Conservation (phyloP, 2,797 vertebrate genomes). For the Anabacerthia variegaticeps region DNA sequence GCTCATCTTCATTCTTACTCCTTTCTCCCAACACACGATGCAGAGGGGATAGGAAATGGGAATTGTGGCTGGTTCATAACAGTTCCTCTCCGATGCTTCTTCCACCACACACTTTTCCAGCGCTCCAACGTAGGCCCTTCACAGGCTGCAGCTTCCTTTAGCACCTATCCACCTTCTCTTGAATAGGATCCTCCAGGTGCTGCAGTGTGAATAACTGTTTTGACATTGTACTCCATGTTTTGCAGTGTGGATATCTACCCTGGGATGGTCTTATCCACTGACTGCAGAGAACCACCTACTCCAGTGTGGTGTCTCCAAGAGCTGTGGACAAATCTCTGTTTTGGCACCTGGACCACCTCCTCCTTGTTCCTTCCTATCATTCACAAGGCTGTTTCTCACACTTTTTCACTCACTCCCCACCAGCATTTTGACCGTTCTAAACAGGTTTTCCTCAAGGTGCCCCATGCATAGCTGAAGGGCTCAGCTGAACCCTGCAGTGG, state of each 20-base stretch:
- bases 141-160: background rate
- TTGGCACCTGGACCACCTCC: background rate
- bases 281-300: background rate
- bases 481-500: too few species aligned
- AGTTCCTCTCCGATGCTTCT: background rate
- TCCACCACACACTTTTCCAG: background rate
- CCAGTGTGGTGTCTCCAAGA: background rate
- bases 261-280: background rate
- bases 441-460: rapidly evolving
- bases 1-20: background rate
- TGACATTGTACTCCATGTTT: background rate
- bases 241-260: background rate
- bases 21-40: background rate
- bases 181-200: background rate
- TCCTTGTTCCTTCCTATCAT: background rate
- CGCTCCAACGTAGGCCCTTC: rapidly evolving
- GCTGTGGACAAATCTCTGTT: background rate
- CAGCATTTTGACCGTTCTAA: background rate
- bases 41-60: background rate
- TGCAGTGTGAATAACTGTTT: background rate
- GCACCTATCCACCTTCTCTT: background rate
- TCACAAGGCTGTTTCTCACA: background rate
- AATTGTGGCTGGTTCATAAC: background rate
- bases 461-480: rapidly evolving
- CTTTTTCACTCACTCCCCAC: background rate